Base-by-base conservation (phyloP, 2,888 invertebrate genomes). In the Apantesis nais region DNA sequence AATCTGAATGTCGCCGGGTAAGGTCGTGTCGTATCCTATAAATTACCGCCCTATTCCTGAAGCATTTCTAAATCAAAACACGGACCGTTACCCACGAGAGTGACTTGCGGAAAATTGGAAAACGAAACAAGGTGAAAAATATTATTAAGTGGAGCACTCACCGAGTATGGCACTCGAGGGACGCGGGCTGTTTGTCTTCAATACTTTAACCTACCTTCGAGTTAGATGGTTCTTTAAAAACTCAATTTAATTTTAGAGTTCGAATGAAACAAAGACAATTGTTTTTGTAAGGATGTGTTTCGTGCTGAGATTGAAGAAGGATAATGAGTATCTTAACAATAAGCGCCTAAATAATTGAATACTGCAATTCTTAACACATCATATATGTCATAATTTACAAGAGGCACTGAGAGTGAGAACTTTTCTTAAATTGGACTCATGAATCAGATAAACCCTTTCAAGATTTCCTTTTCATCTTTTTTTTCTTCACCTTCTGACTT, bases 81-180 rank as follows among this genome's bases (percentile, higher is more conserved):
- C 93, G 93, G 92, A 86, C 91, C 92, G 94, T 93, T 94, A 92
- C 94, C 93, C 94, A 82, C 86, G 92, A 93, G 94, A 95, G 94
- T 94, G 94, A 94, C 93, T 94, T 94, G 94, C 94, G 94, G 94
- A 92, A 95, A 94, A 95, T 95, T 95, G 94, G 94, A 95, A 94
- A 95, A 88, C 90, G 93, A 95, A 94, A 93, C 94, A 95, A 95
- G 94, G 94, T 95, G 94, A 94, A 95, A 94, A 94, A 94, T 95
- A 94, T 94, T 94, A 94, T 95, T 91, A 94, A 93, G 92, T 90
- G 92, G 88, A 89, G 85, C 91, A 85, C 88, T 88, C 90, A 87
- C 86, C 83, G 87, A 75, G 71, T 69, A 71, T 67, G 55, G 74
- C 79, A 74, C 83, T 79, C 82, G 66, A 31, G 82, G 84, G 81